phyloP scores from a whole-genome alignment of 2,888 invertebrate genomes.

The Ophion ellenae region DNA sequence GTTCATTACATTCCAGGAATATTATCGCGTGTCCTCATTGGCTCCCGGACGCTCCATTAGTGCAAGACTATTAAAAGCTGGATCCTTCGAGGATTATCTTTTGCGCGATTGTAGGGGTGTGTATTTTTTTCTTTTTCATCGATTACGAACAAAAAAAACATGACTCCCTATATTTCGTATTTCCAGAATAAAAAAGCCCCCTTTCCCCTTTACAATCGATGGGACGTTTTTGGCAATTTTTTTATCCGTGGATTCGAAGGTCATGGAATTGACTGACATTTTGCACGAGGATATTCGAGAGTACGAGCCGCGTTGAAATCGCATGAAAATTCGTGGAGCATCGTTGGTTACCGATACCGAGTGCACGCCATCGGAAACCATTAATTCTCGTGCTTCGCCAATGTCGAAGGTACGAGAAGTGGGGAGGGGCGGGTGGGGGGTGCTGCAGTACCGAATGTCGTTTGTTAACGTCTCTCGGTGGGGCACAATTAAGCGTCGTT shows the following conservation, averaged over 20 bases:
- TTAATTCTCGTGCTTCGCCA: slow-evolving; percentile 68
- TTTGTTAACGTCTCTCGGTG: slow-evolving; percentile 67
- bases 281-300: slow-evolving; percentile 47
- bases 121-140: neutral
- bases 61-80: neutral
- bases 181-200: neutral
- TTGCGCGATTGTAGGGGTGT: neutral
- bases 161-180: neutral
- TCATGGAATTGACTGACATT: slow-evolving; percentile 1
- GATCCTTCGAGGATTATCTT: slow-evolving; percentile 4
- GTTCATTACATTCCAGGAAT: slow-evolving; percentile 11
- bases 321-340: slow-evolving; percentile 53
- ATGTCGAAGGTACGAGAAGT: neutral
- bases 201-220: neutral
- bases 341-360: slow-evolving; percentile 27
- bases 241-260: neutral
- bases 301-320: slow-evolving; percentile 51
- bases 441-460: slow-evolving; percentile 64
- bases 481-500: slow-evolving; percentile 69
- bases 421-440: neutral
- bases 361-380: slow-evolving; percentile 63
- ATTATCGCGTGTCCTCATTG: slow-evolving; percentile 27
- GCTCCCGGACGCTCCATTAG: slow-evolving; percentile 26
- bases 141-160: neutral
- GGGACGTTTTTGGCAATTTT: neutral